These are phyloP conservation scores for Rhabdophis nuchalis DNA, from an alignment of 2,797 vertebrate genomes.

Conservation along the genomic window DNA sequence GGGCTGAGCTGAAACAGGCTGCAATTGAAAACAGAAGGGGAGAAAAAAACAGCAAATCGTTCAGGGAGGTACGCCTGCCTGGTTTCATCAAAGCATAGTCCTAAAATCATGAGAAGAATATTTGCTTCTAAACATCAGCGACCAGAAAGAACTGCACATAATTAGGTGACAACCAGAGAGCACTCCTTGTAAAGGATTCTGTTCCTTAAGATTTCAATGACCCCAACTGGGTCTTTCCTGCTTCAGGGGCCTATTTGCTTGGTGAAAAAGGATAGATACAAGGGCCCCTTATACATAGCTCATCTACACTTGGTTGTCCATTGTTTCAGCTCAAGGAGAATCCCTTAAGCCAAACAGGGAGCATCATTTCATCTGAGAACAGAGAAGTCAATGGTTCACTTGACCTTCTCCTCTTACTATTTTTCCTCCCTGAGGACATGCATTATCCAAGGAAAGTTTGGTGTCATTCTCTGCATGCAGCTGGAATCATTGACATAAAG, in stretches of 20 bases:
- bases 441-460: neutral
- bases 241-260: neutral
- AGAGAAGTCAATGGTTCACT: neutral
- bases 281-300: neutral
- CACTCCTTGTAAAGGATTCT: slow-evolving; percentile 34
- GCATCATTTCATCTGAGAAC: neutral
- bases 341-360: neutral
- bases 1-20: neutral
- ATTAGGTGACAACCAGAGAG: slow-evolving; percentile 37
- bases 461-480: neutral
- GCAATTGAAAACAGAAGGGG: slow-evolving; percentile 38
- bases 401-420: neutral
- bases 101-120: slow-evolving; percentile 28
- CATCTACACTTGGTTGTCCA: neutral
- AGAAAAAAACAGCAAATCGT: neutral
- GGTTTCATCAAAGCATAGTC: slow-evolving; percentile 44
- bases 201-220: slow-evolving; percentile 33
- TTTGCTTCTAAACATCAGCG: slow-evolving; percentile 38
- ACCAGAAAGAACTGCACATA: slow-evolving; percentile 22
- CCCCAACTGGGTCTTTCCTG: slow-evolving; percentile 37
- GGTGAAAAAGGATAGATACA: neutral
- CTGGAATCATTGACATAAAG: neutral
- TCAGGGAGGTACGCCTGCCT: slow-evolving; percentile 11
- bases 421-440: neutral
- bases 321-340: neutral